These are phyloP conservation scores for Lerema accius DNA, from an alignment of 1,140 invertebrate genomes.

Conservation along the genomic window DNA sequence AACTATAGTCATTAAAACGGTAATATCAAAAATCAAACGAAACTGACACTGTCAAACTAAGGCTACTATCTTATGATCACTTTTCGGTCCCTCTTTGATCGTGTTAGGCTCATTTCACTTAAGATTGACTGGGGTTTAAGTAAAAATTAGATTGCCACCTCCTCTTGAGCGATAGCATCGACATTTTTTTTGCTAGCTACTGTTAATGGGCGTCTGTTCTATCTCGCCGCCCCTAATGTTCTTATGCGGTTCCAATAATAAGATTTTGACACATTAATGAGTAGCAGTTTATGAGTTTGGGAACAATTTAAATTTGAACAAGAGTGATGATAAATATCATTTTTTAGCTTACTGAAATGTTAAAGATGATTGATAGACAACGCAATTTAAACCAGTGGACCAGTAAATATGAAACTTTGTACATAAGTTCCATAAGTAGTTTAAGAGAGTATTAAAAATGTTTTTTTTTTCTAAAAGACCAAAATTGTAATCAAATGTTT, in stretches of 20 bases:
- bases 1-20: no score
- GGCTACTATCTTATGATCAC: no score
- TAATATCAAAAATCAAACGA: no score
- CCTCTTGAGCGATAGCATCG: slow-evolving; percentile 72
- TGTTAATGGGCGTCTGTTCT: slow-evolving; percentile 79
- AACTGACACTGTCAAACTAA: no score
- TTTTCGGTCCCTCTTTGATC: slow-evolving; percentile 65
- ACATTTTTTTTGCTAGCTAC: slow-evolving; percentile 68
- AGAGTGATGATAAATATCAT: not conserved
- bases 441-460: no score
- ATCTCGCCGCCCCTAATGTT: slow-evolving; percentile 75
- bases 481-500: no score
- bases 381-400: no score
- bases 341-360: no score
- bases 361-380: no score
- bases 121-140: slow-evolving; percentile 71
- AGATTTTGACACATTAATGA: slow-evolving; percentile 79
- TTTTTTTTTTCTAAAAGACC: no score
- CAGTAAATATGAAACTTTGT: no score
- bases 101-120: slow-evolving; percentile 72
- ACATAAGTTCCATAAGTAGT: no score
- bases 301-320: not conserved
- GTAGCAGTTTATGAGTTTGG: slow-evolving; percentile 52
- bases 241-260: slow-evolving; percentile 78
- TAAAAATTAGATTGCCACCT: slow-evolving; percentile 80